Percentiles rank a stretch among this genome's conserved stretches.
Evolutionary conservation across 2,797 vertebrate species (phyloP).

Genomic region (Takifugu ocellatus): DNA sequence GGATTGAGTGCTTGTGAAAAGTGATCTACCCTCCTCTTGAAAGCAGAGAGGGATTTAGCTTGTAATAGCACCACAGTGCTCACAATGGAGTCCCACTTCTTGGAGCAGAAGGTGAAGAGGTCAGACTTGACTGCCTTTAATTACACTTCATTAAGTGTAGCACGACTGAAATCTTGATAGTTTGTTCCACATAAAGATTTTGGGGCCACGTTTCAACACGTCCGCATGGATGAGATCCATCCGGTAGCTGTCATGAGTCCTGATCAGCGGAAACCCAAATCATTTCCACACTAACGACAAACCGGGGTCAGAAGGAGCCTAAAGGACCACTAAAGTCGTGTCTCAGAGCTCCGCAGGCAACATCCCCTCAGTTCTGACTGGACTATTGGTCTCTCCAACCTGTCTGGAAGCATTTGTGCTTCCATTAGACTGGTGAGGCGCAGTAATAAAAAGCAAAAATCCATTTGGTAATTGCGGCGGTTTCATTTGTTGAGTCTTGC

Average conservation of each 20-base stretch:
- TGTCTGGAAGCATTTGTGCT: too few relatives aligned
- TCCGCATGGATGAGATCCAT: background rate
- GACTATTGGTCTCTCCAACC: too few relatives aligned
- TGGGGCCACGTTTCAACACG: too few relatives aligned
- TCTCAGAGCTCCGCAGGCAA: too few relatives aligned
- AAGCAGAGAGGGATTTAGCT: slow-evolving; percentile 71
- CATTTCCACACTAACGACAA: background rate
- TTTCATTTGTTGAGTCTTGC: too few relatives aligned
- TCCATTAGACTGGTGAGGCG: too few relatives aligned
- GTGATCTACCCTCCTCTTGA: slow-evolving; percentile 75
- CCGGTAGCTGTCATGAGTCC: too few relatives aligned
- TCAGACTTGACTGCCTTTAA: slow-evolving; percentile 60
- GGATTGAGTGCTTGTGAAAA: slow-evolving; percentile 74
- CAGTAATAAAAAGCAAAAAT: too few relatives aligned
- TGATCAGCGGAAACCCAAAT: too few relatives aligned
- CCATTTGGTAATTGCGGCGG: too few relatives aligned
- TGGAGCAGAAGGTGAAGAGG: slow-evolving; percentile 59
- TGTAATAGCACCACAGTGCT: slow-evolving; percentile 74
- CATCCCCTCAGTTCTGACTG: too few relatives aligned
- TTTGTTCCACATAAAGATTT: background rate
- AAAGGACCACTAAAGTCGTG: background rate
- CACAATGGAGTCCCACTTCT: slow-evolving; percentile 70
- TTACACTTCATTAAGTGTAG: slow-evolving; percentile 63
- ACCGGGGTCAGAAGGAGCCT: background rate
- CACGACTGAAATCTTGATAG: background rate